These are phyloP conservation scores for Neoscelio sp. DNA, from an alignment of 2,888 invertebrate species.

Conservation along the genomic window DNA sequence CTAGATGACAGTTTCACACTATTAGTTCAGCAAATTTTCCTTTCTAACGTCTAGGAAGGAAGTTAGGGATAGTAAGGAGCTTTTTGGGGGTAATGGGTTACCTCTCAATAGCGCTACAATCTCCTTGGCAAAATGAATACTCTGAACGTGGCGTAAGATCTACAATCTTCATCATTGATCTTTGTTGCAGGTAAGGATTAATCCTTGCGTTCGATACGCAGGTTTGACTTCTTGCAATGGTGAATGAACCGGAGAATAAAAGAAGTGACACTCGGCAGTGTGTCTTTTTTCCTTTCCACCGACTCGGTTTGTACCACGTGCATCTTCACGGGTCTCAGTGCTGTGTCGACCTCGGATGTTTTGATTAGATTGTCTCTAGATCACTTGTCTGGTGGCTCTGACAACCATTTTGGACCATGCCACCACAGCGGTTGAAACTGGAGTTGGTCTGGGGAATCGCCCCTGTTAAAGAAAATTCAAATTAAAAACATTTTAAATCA, in stretches of 20 bases:
- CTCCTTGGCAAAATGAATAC: neutral
- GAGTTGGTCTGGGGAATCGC: neutral
- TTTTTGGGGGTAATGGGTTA: neutral
- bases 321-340: neutral
- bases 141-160: no score
- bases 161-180: no score
- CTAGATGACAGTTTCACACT: slow-evolving; percentile 14
- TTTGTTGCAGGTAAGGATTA: no score
- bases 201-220: no score
- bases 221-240: no score
- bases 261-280: no score
- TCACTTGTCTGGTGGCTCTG: neutral
- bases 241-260: no score
- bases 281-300: no score
- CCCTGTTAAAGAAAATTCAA: no score
- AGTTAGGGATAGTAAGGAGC: slow-evolving; percentile 17
- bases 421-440: neutral
- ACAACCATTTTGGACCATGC: neutral
- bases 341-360: neutral
- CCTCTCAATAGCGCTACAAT: no score
- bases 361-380: neutral
- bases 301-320: neutral
- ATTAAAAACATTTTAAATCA: no score
- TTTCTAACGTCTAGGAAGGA: slow-evolving; percentile 17
- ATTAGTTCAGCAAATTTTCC: slow-evolving; percentile 6